Conservation (phyloP, 2,113 vertebrate genomes). For the Gorsachius goisagi region DNA sequence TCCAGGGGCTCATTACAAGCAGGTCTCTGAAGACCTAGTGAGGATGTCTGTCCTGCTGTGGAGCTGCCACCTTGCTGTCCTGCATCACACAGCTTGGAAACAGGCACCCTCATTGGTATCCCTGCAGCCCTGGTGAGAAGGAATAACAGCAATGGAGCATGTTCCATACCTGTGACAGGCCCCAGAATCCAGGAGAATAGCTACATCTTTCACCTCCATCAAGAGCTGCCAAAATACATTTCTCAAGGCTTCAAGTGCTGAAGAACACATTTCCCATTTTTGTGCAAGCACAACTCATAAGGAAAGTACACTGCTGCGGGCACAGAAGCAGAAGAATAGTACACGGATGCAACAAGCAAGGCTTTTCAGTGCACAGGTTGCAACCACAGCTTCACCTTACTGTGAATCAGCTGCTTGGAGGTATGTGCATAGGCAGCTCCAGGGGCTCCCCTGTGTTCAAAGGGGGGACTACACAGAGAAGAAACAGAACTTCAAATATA, state of each 20-base stretch:
- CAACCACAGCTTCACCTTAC: not conserved
- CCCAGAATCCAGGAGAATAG: not conserved
- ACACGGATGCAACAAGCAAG: not conserved
- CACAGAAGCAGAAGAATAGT: not conserved
- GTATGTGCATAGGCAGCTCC: not conserved
- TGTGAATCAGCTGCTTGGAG: not conserved
- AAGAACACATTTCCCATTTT: not conserved
- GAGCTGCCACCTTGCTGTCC: not conserved
- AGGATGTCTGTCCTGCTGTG: not conserved
- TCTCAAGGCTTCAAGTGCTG: not conserved
- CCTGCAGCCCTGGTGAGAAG: constrained; percentile 14
- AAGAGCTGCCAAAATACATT: not conserved
- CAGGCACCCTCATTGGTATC: constrained; percentile 48
- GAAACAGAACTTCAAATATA: not conserved
- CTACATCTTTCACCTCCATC: not conserved
- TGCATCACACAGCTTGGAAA: not conserved
- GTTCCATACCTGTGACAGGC: not conserved
- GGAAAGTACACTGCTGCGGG: not conserved
- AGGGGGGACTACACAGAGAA: not conserved
- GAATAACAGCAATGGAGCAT: not conserved
- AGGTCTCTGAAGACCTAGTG: not conserved
- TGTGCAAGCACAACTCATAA: not conserved
- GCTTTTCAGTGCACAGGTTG: not conserved
- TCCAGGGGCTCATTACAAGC: not conserved
- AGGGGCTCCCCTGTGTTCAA: not conserved